Conservation (phyloP, 92 coral and sea anemone genomes). For the Epizoanthus ramosus region DNA sequence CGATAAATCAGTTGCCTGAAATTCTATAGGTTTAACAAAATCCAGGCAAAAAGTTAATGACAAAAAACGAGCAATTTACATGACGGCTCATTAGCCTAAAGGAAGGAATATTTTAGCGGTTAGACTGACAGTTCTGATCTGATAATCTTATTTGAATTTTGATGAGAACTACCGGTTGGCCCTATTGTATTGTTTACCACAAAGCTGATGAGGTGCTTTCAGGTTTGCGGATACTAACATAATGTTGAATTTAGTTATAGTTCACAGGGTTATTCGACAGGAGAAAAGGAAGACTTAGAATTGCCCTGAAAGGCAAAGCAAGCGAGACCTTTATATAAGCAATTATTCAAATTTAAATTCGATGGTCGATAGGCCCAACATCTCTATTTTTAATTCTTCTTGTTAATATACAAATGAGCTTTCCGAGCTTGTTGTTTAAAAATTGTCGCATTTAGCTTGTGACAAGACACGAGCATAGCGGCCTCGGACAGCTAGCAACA, state of each 20-base stretch:
- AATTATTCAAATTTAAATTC: no score
- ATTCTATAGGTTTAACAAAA: background rate
- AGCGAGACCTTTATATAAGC: no score
- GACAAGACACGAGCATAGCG: no score
- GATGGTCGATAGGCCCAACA: no score
- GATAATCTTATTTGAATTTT: constrained; percentile 29
- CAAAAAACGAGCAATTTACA: background rate
- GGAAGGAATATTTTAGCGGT: background rate
- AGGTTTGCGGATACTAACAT: background rate
- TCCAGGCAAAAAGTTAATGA: background rate
- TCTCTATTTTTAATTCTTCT: no score
- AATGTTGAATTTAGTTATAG: background rate
- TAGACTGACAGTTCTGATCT: constrained; percentile 27
- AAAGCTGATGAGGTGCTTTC: background rate
- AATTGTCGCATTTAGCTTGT: no score
- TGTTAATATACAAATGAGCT: no score
- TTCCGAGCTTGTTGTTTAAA: no score
- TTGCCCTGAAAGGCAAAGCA: no score
- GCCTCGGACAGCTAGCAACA: no score
- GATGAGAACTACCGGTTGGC: constrained; percentile 18
- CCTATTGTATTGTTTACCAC: background rate
- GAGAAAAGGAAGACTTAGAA: no score
- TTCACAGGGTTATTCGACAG: background rate
- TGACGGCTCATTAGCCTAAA: background rate
- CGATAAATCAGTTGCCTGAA: background rate